phyloP scores from a whole-genome alignment of 30 jellyfish, hydroid and myxozoan genomes.

The Haliclystus octoradiatus region DNA sequence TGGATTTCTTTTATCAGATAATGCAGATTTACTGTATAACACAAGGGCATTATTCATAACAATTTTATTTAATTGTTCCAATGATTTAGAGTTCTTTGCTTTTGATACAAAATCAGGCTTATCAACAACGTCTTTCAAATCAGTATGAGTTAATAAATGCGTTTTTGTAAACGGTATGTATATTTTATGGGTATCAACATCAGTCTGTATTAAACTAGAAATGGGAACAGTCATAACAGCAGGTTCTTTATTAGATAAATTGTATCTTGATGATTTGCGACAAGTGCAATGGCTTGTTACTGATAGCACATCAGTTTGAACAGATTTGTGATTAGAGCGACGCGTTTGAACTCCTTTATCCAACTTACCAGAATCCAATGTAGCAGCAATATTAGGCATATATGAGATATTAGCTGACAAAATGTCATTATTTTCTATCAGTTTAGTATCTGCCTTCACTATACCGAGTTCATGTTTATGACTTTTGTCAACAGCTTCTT shows the following conservation, averaged over 20 bases:
- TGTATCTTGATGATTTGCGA: background rate
- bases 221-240: slow-evolving; percentile 27
- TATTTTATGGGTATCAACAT: slow-evolving; percentile 53
- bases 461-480: background rate
- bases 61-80: slow-evolving; percentile 55
- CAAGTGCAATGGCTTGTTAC: background rate
- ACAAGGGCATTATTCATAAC: slow-evolving; percentile 81
- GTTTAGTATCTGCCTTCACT: slow-evolving; percentile 3
- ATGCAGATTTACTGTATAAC: slow-evolving; percentile 36
- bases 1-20: background rate
- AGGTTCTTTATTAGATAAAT: too few species aligned
- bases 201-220: slow-evolving; percentile 60
- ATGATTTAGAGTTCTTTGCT: slow-evolving; percentile 30
- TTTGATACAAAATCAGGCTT: background rate
- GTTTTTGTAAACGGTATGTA: slow-evolving; percentile 77
- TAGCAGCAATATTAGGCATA: slow-evolving; percentile 20
- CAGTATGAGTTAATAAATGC: slow-evolving; percentile 60
- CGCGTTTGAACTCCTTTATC: slow-evolving; percentile 87
- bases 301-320: slow-evolving; percentile 50
- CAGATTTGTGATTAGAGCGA: slow-evolving; percentile 72
- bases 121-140: background rate
- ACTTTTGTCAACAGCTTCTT: background rate
- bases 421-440: slow-evolving; percentile 53
- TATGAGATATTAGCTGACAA: slow-evolving; percentile 58
- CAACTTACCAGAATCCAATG: slow-evolving; percentile 12